phyloP scores from a whole-genome alignment of 1,140 invertebrate species.

The Drosophila repletoides region DNA sequence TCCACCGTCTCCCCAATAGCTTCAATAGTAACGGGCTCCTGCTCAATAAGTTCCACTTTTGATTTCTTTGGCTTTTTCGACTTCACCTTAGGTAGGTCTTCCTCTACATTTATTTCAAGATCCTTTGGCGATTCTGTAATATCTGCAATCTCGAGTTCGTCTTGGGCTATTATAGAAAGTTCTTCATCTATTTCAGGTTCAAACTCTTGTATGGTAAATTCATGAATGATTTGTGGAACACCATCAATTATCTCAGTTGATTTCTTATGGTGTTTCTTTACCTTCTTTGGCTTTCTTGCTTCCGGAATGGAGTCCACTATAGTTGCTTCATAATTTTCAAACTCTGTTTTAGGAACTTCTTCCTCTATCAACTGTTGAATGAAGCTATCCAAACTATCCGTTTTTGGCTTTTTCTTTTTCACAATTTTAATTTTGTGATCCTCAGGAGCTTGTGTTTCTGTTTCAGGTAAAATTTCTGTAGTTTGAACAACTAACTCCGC shows the following conservation, averaged over 20 bases:
- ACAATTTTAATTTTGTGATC: conserved; percentile 59
- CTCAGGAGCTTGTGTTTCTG: conserved; percentile 56
- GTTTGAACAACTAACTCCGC: conserved; percentile 57
- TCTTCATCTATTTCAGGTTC: conserved; percentile 33
- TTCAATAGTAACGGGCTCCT: conserved; percentile 44
- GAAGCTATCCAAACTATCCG: conserved; percentile 60
- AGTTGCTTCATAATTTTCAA: conserved; percentile 49
- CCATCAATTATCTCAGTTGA: conserved; percentile 58
- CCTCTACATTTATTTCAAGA: conserved; percentile 41
- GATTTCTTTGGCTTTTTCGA: conserved; percentile 46
- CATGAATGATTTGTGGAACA: conserved; percentile 55
- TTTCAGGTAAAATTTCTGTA: conserved; percentile 73
- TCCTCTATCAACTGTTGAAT: conserved; percentile 61
- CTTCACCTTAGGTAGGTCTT: conserved; percentile 44
- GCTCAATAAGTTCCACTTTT: conserved; percentile 21
- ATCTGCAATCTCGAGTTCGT: conserved; percentile 40
- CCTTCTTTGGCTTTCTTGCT: conserved; percentile 69
- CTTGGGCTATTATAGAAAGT: conserved; percentile 1
- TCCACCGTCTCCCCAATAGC: conserved; percentile 49
- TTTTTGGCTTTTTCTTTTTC: conserved; percentile 55
- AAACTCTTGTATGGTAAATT: conserved; percentile 59
- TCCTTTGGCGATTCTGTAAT: conserved; percentile 26
- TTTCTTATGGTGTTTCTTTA: conserved; percentile 65
- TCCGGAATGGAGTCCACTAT: conserved; percentile 35
- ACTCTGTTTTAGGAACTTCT: conserved; percentile 66